Conservation (phyloP, 2,888 invertebrate species). For the Synergus gifuensis region DNA sequence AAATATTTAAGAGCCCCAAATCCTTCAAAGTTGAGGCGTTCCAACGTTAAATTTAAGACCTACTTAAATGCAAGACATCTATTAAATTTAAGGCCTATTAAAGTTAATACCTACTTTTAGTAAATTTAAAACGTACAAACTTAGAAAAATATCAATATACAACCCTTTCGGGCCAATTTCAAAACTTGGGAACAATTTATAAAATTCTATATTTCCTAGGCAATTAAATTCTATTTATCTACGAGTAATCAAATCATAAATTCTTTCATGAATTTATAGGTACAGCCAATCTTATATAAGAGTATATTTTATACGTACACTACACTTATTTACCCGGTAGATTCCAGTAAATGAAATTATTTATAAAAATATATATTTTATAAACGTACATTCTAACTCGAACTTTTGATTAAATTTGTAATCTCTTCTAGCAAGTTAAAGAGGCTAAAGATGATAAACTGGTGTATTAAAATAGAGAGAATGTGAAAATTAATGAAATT, state of each 20-base stretch:
- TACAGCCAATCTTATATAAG: neutral
- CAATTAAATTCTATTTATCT: constrained; percentile 16
- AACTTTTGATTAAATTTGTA: constrained; percentile 23
- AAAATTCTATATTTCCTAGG: constrained; percentile 3
- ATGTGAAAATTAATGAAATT: neutral
- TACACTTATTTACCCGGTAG: neutral
- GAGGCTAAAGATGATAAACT: neutral
- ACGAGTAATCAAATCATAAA: constrained; percentile 20
- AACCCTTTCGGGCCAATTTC: constrained; percentile 17
- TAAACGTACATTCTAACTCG: constrained; percentile 25
- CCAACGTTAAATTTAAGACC: neutral
- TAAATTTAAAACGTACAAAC: constrained; percentile 38
- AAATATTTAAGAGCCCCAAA: neutral
- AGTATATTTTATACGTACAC: neutral
- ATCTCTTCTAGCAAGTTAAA: constrained; percentile 14
- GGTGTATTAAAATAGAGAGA: neutral
- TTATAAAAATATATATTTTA: constrained; percentile 39
- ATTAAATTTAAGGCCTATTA: constrained; percentile 38
- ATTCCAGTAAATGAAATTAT: constrained; percentile 32
- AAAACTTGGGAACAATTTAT: constrained; percentile 23
- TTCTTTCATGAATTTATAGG: constrained; percentile 10
- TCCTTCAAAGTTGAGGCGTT: constrained; percentile 5
- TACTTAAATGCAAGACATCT: constrained; percentile 27
- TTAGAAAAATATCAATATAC: constrained; percentile 40
- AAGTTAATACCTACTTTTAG: constrained; percentile 3